These are phyloP conservation scores for Sinotaia quadrata DNA, from an alignment of 2,888 invertebrate genomes.

Conservation along the genomic window DNA sequence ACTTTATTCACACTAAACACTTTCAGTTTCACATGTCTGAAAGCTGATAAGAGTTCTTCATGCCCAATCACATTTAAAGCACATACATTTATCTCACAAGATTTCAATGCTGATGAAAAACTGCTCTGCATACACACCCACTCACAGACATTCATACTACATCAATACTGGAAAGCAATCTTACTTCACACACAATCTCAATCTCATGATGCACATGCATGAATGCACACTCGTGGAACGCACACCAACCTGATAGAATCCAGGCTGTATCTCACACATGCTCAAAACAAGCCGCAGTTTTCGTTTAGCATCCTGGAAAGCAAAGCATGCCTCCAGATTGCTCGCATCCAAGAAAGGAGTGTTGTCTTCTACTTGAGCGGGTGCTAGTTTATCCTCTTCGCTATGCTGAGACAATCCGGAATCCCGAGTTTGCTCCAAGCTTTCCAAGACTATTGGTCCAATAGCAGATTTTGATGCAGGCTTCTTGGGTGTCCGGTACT, in stretches of 20 bases:
- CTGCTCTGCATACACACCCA: no score
- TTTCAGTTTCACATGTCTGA: no score
- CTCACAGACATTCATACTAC: no score
- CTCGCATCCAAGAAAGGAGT: conserved; percentile 73
- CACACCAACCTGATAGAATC: conserved; percentile 35
- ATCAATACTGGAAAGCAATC: no score
- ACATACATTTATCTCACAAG: no score
- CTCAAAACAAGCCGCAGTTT: conserved; percentile 92
- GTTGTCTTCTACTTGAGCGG: conserved; percentile 47
- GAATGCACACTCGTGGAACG: no score
- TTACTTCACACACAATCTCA: no score
- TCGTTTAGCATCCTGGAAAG: conserved; percentile 84
- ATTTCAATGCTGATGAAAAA: no score
- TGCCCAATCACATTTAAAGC: no score
- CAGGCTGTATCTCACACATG: conserved; percentile 79
- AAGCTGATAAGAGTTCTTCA: no score
- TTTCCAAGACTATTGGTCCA: conserved; percentile 7
- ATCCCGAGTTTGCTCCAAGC: not conserved
- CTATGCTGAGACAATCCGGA: conserved; percentile 20
- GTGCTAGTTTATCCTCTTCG: conserved; percentile 5
- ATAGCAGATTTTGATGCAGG: conserved; percentile 21
- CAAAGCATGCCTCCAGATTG: conserved; percentile 76
- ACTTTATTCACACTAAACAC: no score
- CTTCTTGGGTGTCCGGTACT: conserved; percentile 81
- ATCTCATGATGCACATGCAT: no score